Conservation (phyloP, 2,113 vertebrate species). For the Nansenia antarctica region DNA sequence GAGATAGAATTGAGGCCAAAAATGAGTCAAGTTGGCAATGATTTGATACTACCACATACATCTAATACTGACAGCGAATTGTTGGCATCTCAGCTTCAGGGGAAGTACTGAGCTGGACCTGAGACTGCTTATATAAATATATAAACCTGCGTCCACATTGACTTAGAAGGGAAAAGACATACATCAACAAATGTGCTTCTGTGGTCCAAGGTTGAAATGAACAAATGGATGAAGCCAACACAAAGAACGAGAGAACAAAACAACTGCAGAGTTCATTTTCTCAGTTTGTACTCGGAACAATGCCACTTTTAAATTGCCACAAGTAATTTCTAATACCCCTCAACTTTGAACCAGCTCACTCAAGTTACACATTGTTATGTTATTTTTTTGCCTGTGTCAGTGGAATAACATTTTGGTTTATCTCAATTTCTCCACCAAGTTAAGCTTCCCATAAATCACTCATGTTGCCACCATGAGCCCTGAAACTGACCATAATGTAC, state of each 20-base stretch:
- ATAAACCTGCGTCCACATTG: conserved; percentile 2
- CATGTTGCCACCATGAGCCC: not conserved
- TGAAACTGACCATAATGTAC: not conserved
- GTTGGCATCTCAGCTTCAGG: not conserved
- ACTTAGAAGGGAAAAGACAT: conserved; percentile 32
- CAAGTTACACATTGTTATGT: conserved; percentile 8
- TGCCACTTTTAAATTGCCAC: too few relatives aligned
- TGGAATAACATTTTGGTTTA: not conserved
- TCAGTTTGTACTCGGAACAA: conserved; percentile 41
- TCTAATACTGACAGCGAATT: not conserved
- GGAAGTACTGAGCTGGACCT: not conserved
- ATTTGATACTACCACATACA: not conserved
- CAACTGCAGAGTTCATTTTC: conserved; percentile 41
- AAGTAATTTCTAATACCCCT: conserved; percentile 53
- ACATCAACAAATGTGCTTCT: conserved; percentile 49
- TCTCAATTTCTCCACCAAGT: not conserved
- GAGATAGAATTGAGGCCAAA: conserved; percentile 21
- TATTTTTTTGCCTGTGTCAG: not conserved
- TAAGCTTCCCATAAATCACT: not conserved
- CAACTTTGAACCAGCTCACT: conserved; percentile 38
- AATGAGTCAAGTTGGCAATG: conserved; percentile 13
- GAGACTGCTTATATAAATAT: not conserved
- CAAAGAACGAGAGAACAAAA: conserved; percentile 42
- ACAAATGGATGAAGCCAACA: conserved; percentile 18
- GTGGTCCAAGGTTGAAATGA: conserved; percentile 11